Conservation (phyloP, 2,797 vertebrate genomes). For the Poeciliopsis infans region DNA sequence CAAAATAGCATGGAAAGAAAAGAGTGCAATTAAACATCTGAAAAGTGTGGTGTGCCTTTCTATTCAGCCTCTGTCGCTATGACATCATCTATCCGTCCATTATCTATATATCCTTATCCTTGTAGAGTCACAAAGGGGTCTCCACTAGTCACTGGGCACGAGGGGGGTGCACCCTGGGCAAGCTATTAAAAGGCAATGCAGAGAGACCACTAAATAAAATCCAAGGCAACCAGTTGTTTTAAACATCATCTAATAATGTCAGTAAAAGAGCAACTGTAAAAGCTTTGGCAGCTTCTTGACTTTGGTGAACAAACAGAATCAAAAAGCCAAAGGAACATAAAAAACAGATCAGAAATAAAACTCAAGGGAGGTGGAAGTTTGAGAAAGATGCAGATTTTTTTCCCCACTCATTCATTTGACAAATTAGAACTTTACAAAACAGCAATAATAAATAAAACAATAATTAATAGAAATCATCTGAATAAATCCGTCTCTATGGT, state of each 20-base stretch:
- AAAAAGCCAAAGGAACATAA: neutral
- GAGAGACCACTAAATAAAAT: neutral
- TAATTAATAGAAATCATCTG: neutral
- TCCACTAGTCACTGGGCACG: too few relatives aligned
- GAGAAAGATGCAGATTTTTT: neutral
- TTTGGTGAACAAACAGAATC: neutral
- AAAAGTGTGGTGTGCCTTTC: neutral
- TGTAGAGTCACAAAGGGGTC: too few relatives aligned
- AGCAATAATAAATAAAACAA: neutral
- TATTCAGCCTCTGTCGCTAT: neutral
- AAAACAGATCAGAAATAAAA: neutral
- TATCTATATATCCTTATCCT: too few relatives aligned
- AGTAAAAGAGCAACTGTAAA: neutral
- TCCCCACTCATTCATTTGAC: neutral
- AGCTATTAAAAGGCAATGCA: too few relatives aligned
- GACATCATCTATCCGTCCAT: too few relatives aligned
- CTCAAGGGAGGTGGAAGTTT: neutral
- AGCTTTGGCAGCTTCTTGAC: neutral
- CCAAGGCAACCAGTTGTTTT: neutral
- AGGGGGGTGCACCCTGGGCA: too few relatives aligned
- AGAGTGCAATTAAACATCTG: neutral
- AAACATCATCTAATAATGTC: neutral
- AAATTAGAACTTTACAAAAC: neutral
- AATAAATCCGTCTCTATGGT: neutral
- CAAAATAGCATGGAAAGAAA: neutral